Percentiles rank a stretch among this genome's conserved stretches.
phyloP scores from a whole-genome alignment of 1,140 invertebrate species.

The Sycobia sp. region DNA sequence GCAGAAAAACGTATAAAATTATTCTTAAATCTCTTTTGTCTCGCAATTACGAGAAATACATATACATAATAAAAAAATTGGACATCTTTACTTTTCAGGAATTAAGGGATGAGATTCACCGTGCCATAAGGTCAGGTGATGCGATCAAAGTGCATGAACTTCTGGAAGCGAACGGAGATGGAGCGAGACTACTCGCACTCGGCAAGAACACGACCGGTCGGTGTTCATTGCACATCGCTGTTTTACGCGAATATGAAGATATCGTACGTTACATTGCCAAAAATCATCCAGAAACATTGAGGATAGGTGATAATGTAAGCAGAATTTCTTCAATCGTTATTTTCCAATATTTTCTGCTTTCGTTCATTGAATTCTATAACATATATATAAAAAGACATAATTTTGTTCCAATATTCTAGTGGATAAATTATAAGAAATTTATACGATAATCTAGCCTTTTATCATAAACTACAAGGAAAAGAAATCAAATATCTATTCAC shows the following conservation, averaged over 20 bases:
- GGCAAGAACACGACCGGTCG: slow-evolving; percentile 77
- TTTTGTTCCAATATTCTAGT: too few species aligned
- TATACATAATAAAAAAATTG: background rate
- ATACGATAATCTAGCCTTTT: too few species aligned
- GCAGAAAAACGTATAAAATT: too few species aligned
- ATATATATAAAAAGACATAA: too few species aligned
- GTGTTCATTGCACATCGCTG: slow-evolving; percentile 80
- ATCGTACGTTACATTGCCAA: slow-evolving; percentile 76
- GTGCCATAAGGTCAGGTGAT: slow-evolving; percentile 72
- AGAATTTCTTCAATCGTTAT: background rate
- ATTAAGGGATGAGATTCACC: slow-evolving; percentile 76
- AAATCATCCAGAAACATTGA: slow-evolving; percentile 73
- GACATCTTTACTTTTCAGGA: slow-evolving; percentile 60
- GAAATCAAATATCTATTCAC: too few species aligned
- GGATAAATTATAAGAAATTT: too few species aligned
- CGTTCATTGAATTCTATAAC: too few species aligned
- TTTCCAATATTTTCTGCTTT: background rate
- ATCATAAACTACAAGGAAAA: too few species aligned
- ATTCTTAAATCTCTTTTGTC: too few species aligned
- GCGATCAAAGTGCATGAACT: slow-evolving; percentile 67
- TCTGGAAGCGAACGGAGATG: slow-evolving; percentile 63
- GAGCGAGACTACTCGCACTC: slow-evolving; percentile 71
- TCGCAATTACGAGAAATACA: too few species aligned
- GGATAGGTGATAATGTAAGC: slow-evolving; percentile 84
- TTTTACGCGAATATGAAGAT: slow-evolving; percentile 78